Base-by-base conservation (phyloP, 2,113 vertebrate genomes). In the Columbina picui region DNA sequence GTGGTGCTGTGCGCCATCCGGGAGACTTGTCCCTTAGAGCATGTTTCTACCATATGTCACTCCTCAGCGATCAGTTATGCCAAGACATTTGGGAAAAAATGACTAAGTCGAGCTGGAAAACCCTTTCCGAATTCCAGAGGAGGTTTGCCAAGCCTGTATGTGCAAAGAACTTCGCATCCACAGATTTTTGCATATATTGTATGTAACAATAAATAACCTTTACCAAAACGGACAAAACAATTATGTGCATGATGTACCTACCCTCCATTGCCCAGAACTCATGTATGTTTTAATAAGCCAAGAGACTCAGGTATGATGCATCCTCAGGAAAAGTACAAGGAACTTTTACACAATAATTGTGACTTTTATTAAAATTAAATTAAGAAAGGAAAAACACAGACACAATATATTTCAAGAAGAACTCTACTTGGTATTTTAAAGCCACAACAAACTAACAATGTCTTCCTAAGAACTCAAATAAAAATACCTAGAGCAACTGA, bases 11-110 rank as follows among this genome's bases (percentile, higher is more conserved):
- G 96, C 79, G 68, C 97, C 97, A 98, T 97, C 98, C 98, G 97
- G 98, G 98, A 98, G 98, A 97, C 89, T 96, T 97, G 98, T 97
- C 98, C 97, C 98, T 98, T 95, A 97, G 98, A 98, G 98, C 95
- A 87, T 98, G 97, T 94, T 98, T 84, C 94, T 69, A 92, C 98
- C 98, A 98, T 98, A 98, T 99, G 98, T 97, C 98, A 97, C 97
- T 96, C 94, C 94, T 90, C 87, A 97, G 86, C 70, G 94, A 97
- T 96, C 95, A 84, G 83, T 94, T 95, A 96, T 84, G 89, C 96
- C 96, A 96, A 97, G 96, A 97, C 96, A 97, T 95, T 90, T 90
- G 69, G 95, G 93, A 80, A 84, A 93, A 97, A 97, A 95, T 95
- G 56, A 94, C 94, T 97, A 85, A 70, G 77, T 97, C 68, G 69